Evolutionary conservation across 2,888 invertebrate genomes (phyloP).

Genomic region (Empis livida): DNA sequence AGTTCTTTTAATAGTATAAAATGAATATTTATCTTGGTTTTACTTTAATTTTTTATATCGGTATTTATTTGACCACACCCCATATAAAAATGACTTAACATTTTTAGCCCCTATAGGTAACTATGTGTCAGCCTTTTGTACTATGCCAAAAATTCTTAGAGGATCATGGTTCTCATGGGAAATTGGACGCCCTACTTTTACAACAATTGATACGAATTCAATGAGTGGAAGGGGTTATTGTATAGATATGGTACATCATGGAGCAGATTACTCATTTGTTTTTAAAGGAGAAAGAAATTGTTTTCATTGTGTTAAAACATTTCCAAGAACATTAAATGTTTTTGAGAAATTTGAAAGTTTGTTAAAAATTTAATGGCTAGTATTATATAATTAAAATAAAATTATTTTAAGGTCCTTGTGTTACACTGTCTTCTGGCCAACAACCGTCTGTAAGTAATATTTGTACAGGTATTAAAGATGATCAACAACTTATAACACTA

Average conservation of each 20-base stretch:
- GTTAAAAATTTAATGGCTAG: not conserved
- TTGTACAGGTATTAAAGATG: slow-evolving; percentile 57
- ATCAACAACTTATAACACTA: slow-evolving; percentile 70
- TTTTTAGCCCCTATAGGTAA: not conserved
- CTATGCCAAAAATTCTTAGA: slow-evolving; percentile 63
- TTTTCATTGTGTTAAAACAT: slow-evolving; percentile 72
- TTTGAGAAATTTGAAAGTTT: slow-evolving; percentile 79
- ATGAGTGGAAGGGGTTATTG: slow-evolving; percentile 67
- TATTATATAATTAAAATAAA: not conserved
- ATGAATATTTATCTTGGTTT: no score
- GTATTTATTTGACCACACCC: no score
- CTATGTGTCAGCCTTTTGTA: slow-evolving; percentile 37
- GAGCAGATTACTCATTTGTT: slow-evolving; percentile 76
- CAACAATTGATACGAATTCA: slow-evolving; percentile 65
- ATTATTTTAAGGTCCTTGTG: slow-evolving; percentile 50
- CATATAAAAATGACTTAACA: no score
- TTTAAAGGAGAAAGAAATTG: slow-evolving; percentile 53
- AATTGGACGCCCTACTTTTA: slow-evolving; percentile 67
- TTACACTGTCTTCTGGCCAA: slow-evolving; percentile 49
- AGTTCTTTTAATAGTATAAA: no score
- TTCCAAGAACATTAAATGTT: slow-evolving; percentile 77
- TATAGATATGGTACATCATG: slow-evolving; percentile 57
- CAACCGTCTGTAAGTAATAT: slow-evolving; percentile 63
- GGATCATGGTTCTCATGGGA: slow-evolving; percentile 91
- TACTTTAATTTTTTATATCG: no score